Percentiles rank a stretch among this genome's conserved stretches.
These are phyloP conservation scores for Drosophila gaucha DNA, from an alignment of 2,888 invertebrate species.

Conservation along the genomic window DNA sequence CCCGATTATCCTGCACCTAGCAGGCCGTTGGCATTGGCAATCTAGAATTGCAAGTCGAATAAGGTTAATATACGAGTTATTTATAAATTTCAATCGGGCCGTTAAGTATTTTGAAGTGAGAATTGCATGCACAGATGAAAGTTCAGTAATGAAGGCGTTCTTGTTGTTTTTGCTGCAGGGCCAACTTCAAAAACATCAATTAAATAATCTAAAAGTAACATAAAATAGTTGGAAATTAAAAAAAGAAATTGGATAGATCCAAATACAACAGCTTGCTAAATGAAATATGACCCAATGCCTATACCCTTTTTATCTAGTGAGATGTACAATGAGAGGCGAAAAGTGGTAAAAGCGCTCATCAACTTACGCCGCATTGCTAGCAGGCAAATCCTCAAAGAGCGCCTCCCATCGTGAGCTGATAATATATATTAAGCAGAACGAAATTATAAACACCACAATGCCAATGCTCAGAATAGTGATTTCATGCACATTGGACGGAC, in stretches of 20 bases:
- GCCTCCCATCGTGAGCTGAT: constrained; percentile 83
- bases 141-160: constrained; percentile 27
- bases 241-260: neutral
- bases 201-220: constrained; percentile 65
- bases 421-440: constrained; percentile 83
- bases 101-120: constrained; percentile 27
- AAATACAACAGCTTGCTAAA: neutral
- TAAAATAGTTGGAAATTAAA: constrained; percentile 26
- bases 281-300: constrained; percentile 4
- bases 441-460: constrained; percentile 82
- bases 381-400: constrained; percentile 82
- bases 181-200: constrained; percentile 51
- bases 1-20: constrained; percentile 57
- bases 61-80: constrained; percentile 11
- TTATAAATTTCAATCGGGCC: neutral
- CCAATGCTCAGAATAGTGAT: constrained; percentile 82
- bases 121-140: constrained; percentile 50
- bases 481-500: constrained; percentile 86
- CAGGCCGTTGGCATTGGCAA: constrained; percentile 83
- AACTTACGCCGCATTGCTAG: constrained; percentile 83
- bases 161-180: constrained; percentile 16
- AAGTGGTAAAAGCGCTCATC: neutral
- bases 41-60: constrained; percentile 70
- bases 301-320: neutral
- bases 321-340: constrained; percentile 9